These are phyloP conservation scores for Cosmorhoe ocellata DNA, from an alignment of 2,888 invertebrate genomes.

Conservation along the genomic window DNA sequence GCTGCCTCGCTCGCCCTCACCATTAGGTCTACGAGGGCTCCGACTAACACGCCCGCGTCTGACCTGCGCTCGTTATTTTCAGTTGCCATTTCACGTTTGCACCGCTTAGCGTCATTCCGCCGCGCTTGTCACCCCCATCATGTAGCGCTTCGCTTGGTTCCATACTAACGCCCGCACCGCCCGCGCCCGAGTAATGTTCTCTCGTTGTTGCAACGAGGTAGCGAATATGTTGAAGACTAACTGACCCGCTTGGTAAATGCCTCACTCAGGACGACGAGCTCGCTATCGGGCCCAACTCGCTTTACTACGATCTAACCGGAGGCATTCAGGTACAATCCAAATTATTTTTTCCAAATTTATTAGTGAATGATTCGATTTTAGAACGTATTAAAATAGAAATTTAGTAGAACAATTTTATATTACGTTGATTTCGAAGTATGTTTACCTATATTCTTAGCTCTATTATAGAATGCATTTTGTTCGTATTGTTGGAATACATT, in stretches of 20 bases:
- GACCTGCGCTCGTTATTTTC: conserved; percentile 59
- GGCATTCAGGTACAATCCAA: conserved; percentile 77
- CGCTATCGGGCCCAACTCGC: conserved; percentile 79
- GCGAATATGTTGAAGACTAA: conserved; percentile 73
- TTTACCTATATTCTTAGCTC: conserved; percentile 29
- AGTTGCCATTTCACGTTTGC: conserved; percentile 66
- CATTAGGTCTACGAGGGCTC: conserved; percentile 68
- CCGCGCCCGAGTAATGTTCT: conserved; percentile 65
- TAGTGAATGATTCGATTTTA: conserved; percentile 38
- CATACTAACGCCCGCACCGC: conserved; percentile 52
- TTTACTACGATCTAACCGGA: conserved; percentile 81
- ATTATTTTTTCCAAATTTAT: conserved; percentile 43
- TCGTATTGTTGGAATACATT: not conserved
- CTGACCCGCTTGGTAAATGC: conserved; percentile 80
- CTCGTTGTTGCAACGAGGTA: conserved; percentile 70
- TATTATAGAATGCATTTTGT: conserved; percentile 31
- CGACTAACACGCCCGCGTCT: conserved; percentile 66
- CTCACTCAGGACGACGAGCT: conserved; percentile 81
- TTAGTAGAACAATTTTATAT: conserved; percentile 30
- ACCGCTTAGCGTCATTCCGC: conserved; percentile 64
- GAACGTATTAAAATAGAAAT: conserved; percentile 27
- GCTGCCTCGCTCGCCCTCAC: too few species aligned
- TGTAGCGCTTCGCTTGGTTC: conserved; percentile 58
- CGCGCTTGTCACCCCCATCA: conserved; percentile 56
- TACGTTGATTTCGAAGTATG: conserved; percentile 22